Percentiles rank a stretch among this genome's conserved stretches.
phyloP scores from a whole-genome alignment of 1,140 invertebrate genomes.

The Meloidogyne chitwoodi region DNA sequence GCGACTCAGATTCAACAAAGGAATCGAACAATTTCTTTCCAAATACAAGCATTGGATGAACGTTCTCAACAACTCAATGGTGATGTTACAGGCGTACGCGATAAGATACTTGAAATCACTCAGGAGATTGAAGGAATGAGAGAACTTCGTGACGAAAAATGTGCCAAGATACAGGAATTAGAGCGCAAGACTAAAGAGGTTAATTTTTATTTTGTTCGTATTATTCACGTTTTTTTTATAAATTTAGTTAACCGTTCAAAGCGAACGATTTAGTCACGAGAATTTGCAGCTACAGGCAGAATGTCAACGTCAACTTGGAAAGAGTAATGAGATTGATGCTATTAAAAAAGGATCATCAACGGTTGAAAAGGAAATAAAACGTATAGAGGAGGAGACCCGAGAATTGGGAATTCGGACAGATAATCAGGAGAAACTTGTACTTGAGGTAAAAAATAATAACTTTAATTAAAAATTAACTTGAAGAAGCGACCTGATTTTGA shows the following conservation, averaged over 20 bases:
- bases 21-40: conserved; percentile 78
- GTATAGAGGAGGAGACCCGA: conserved; percentile 26
- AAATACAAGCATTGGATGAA: conserved; percentile 74
- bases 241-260: conserved; percentile 42
- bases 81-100: conserved; percentile 80
- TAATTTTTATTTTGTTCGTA: conserved; percentile 2
- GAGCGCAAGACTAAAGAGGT: conserved; percentile 66
- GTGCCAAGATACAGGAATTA: conserved; percentile 80
- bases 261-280: conserved; percentile 45
- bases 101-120: conserved; percentile 84
- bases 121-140: conserved; percentile 93
- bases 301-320: conserved; percentile 32
- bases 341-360: conserved; percentile 26
- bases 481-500: conserved; percentile 35
- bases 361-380: conserved; percentile 22
- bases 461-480: not conserved
- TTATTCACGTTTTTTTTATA: not conserved
- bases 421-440: conserved; percentile 44
- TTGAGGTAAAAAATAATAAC: conserved; percentile 24
- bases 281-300: conserved; percentile 45
- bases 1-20: conserved; percentile 82
- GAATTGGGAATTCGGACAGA: conserved; percentile 13
- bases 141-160: conserved; percentile 74
- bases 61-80: conserved; percentile 79
- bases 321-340: conserved; percentile 41